Base-by-base conservation (phyloP, 2,113 vertebrate species). In the Corythoichthys intestinalis region DNA sequence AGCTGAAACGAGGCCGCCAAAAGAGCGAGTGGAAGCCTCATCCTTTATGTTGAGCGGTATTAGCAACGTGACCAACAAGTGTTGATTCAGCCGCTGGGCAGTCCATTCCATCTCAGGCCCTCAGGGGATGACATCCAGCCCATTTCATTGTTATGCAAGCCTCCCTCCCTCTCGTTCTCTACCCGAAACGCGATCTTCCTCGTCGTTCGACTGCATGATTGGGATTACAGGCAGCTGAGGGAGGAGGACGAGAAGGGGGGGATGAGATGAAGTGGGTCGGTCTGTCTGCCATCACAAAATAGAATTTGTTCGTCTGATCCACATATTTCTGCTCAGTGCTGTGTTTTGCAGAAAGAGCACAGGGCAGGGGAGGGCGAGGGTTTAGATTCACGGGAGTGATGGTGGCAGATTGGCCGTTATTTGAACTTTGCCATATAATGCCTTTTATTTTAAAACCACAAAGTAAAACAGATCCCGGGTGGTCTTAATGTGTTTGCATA, bases 241-340 rank as follows among this genome's bases (percentile, higher is more conserved):
- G 47, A 41, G 71, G 74, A 69, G 78, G 69, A 73, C 72, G 69
- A 80, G 73, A 73, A 82, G 74, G 83, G 81, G 77, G 78, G 84
- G 86, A 90, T 91, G 87, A 90, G 81, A 66, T 85, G 77, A 87
- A 81, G 79, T 54, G 54, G 58, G 76, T 80, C 86, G 67, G 81
- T 89, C 88, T 87, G 90, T 90, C 89, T 84, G 71, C 81, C 63
- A 60, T 85, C 85, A 86, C 73, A 82, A 84, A 86, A 85, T 80
- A 85, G 80, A 88, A 82, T 86, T 86, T 66, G 83, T 86, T 88
- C 85, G 87, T 81, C 77, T 71, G 76, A 86, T 86, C 86, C 89
- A 91, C 85, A 91, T 87, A 85, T 86, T 85, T 78, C 76, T 67
- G 85, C 85, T 86, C 73, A 61, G 75, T 75, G 77, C 70, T 65